These are phyloP conservation scores for Liparis tanakae DNA, from an alignment of 2,797 vertebrate genomes.

Conservation along the genomic window DNA sequence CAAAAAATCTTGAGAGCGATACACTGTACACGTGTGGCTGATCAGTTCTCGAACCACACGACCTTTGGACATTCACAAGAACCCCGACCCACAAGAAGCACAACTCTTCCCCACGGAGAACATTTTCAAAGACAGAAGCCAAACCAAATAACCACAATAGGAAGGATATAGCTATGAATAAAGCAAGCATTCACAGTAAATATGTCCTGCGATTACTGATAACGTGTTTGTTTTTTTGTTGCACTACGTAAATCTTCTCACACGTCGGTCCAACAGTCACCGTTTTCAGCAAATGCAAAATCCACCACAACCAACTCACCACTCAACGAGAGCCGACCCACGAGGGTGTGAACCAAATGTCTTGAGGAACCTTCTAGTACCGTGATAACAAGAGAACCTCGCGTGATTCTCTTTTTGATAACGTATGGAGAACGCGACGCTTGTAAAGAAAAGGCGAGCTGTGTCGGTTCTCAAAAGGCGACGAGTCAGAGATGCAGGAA, in stretches of 20 bases:
- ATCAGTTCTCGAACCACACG: conserved; percentile 46
- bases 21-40: conserved; percentile 64
- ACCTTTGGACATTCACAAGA: conserved; percentile 70
- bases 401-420: conserved; percentile 12
- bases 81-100: conserved; percentile 56
- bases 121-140: conserved; percentile 34
- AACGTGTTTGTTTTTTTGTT: conserved; percentile 23
- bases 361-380: conserved; percentile 13
- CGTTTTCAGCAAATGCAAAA: conserved; percentile 63
- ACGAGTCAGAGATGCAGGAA: conserved; percentile 45
- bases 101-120: conserved; percentile 33
- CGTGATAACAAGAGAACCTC: background rate
- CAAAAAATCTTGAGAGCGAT: conserved; percentile 68
- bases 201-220: conserved; percentile 47
- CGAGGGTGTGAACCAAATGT: conserved; percentile 28
- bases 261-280: conserved; percentile 56
- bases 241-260: conserved; percentile 45
- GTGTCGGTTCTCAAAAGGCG: conserved; percentile 44
- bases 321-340: conserved; percentile 45
- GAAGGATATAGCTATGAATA: conserved; percentile 54
- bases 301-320: conserved; percentile 50
- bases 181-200: conserved; percentile 61
- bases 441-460: conserved; percentile 39
- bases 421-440: conserved; percentile 17
- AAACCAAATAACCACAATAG: conserved; percentile 54